These are phyloP conservation scores for Huso huso DNA, from an alignment of 2,797 vertebrate species.

Conservation along the genomic window DNA sequence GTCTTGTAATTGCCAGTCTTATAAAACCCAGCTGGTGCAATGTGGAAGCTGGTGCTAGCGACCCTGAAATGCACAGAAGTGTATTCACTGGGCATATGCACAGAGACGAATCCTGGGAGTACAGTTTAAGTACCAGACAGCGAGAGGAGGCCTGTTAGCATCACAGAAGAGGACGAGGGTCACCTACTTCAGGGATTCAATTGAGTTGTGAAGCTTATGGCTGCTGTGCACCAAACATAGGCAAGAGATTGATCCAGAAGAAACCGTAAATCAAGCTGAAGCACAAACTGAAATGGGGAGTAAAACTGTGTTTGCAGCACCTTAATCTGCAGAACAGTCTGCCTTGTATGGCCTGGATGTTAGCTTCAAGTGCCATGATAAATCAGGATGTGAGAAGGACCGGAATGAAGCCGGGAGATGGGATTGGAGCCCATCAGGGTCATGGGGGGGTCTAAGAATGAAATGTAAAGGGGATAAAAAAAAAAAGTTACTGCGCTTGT, in stretches of 20 bases:
- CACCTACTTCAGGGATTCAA: too few relatives aligned
- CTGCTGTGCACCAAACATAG: background rate
- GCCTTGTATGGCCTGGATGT: conserved; percentile 16
- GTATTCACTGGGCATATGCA: background rate
- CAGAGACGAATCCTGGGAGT: background rate
- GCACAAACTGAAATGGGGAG: background rate
- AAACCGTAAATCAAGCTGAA: conserved; percentile 5
- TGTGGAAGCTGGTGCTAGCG: too few relatives aligned
- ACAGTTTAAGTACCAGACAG: background rate
- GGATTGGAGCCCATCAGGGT: too few relatives aligned
- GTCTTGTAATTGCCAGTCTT: too few relatives aligned
- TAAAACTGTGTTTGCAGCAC: background rate
- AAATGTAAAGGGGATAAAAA: too few relatives aligned
- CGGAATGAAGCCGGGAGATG: too few relatives aligned
- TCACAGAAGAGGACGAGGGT: too few relatives aligned
- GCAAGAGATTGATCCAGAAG: background rate
- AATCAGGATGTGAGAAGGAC: background rate
- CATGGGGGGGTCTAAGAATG: too few relatives aligned
- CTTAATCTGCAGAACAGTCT: conserved; percentile 2
- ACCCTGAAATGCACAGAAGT: background rate
- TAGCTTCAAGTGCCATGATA: conserved; percentile 7
- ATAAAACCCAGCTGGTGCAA: too few relatives aligned
- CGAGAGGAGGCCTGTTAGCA: too few relatives aligned
- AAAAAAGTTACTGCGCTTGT: too few relatives aligned
- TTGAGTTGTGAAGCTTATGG: background rate